A percentile compares a stretch with the other conserved stretches of the same genome.
Evolutionary conservation across 2,888 invertebrate species (phyloP).

Genomic region (Hirtodrosophila alboralis): DNA sequence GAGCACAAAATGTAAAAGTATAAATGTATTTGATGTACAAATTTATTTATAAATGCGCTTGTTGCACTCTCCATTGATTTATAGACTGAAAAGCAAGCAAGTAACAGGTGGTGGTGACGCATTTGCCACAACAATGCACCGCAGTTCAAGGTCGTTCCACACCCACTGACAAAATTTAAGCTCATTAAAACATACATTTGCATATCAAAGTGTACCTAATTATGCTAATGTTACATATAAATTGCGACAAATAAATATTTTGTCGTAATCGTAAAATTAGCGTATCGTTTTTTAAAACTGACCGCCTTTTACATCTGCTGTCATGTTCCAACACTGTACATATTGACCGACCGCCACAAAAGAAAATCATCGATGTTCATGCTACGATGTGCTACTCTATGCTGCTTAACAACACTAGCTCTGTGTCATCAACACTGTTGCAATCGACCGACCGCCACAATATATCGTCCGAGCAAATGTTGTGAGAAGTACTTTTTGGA

Average conservation of each 20-base stretch:
- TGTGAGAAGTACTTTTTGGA: conserved; percentile 46
- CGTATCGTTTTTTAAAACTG: conserved; percentile 11
- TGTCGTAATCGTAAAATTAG: not conserved
- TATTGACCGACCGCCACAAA: conserved; percentile 33
- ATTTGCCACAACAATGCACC: conserved; percentile 7
- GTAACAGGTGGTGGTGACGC: conserved; percentile 61
- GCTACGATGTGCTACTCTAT: not conserved
- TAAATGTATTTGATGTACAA: conserved; percentile 32
- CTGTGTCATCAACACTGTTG: conserved; percentile 5
- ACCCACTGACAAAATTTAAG: conserved; percentile 30
- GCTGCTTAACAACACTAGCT: conserved; percentile 10
- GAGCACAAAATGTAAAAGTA: conserved; percentile 38
- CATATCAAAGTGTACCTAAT: conserved; percentile 47
- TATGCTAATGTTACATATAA: conserved; percentile 36
- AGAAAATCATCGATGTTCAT: conserved; percentile 13
- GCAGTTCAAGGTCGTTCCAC: conserved; percentile 8
- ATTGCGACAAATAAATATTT: conserved; percentile 5
- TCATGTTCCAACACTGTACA: not conserved
- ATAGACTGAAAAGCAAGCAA: conserved; percentile 52
- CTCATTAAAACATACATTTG: conserved; percentile 47
- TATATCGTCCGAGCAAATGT: conserved; percentile 35
- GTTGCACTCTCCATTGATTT: conserved; percentile 61
- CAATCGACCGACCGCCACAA: conserved; percentile 25
- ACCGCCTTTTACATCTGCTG: conserved; percentile 8
- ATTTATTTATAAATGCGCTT: conserved; percentile 67